phyloP scores from a whole-genome alignment of 1,140 invertebrate species.

The Megathymus violae region DNA sequence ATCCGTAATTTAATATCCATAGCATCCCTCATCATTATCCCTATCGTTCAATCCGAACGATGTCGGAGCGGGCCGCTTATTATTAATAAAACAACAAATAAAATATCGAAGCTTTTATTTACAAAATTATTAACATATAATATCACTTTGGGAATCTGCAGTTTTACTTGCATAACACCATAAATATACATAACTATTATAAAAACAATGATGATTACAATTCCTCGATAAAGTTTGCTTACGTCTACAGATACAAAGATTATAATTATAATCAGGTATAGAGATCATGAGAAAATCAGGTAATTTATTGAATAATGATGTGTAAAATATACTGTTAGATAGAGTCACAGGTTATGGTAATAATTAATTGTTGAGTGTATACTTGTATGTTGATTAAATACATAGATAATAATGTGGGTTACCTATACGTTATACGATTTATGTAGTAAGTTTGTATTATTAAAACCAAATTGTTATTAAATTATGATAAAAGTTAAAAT shows the following conservation, averaged over 20 bases:
- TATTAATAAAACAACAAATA: conserved; percentile 52
- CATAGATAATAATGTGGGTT: conserved; percentile 6
- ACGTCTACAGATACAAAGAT: conserved; percentile 32
- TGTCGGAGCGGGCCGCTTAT: too few relatives aligned
- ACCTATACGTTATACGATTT: conserved; percentile 4
- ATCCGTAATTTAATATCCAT: too few relatives aligned
- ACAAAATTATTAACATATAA: conserved; percentile 83
- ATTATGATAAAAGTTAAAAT: too few relatives aligned
- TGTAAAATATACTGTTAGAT: too few relatives aligned
- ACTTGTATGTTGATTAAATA: neutral
- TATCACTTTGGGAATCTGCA: conserved; percentile 83
- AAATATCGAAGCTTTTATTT: conserved; percentile 84
- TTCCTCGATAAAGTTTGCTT: conserved; percentile 64
- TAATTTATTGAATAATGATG: too few relatives aligned
- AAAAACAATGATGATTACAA: conserved; percentile 77
- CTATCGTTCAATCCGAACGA: too few relatives aligned
- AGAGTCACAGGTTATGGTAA: conserved; percentile 17
- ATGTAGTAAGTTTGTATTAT: neutral
- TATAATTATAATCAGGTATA: conserved; percentile 26
- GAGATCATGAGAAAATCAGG: conserved; percentile 34
- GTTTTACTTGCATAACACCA: conserved; percentile 79
- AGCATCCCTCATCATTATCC: too few relatives aligned
- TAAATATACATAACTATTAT: conserved; percentile 75
- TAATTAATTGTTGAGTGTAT: conserved; percentile 3
- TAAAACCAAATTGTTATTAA: too few relatives aligned